These are phyloP conservation scores for Thermophis baileyi DNA, from an alignment of 2,113 vertebrate species.

Conservation along the genomic window DNA sequence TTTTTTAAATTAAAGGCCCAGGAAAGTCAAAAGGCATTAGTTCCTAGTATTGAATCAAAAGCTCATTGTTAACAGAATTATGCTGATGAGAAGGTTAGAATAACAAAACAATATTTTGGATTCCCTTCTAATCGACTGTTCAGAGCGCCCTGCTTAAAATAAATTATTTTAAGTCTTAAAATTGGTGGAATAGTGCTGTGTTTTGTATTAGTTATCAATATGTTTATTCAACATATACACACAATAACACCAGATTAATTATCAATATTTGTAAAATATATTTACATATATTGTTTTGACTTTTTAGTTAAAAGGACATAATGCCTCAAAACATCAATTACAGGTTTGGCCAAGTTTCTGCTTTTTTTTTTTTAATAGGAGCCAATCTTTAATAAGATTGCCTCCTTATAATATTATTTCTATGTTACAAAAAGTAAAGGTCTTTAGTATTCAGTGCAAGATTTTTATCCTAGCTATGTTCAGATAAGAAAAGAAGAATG, in stretches of 20 bases:
- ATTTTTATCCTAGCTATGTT: neutral
- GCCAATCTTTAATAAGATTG: too few species aligned
- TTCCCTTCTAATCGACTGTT: neutral
- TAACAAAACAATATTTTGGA: neutral
- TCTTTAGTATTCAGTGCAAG: neutral
- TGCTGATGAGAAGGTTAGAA: neutral
- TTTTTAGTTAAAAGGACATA: neutral
- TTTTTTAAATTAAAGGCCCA: neutral
- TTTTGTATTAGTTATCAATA: neutral
- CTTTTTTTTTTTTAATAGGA: neutral
- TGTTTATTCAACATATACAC: neutral
- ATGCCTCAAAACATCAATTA: neutral
- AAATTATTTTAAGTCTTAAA: neutral
- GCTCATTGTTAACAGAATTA: neutral
- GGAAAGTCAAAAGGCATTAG: neutral
- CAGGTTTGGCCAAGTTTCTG: neutral
- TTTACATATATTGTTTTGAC: neutral
- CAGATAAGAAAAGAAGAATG: neutral
- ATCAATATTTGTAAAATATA: neutral
- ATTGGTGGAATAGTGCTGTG: neutral
- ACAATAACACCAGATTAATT: neutral
- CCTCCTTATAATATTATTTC: neutral
- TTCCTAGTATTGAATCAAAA: neutral
- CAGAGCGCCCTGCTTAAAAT: neutral
- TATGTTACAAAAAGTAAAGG: neutral